Percentiles rank a stretch among this genome's conserved stretches.
These are phyloP conservation scores for Eupithecia exiguata DNA, from an alignment of 2,888 invertebrate species.

Conservation along the genomic window DNA sequence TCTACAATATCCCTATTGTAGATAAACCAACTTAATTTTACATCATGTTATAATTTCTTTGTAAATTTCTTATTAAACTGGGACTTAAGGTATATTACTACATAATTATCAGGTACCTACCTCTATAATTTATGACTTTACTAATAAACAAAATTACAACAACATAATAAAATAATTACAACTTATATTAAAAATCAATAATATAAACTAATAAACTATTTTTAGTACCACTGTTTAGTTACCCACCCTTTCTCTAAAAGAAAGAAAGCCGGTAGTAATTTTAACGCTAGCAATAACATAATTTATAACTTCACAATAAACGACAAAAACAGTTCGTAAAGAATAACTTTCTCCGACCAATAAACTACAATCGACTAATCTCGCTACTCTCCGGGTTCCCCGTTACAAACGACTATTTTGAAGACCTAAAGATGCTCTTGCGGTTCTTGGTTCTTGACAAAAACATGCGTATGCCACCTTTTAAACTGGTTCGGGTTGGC, in stretches of 20 bases:
- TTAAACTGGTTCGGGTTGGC: no score
- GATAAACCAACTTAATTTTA: no score
- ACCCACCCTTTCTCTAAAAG: neutral
- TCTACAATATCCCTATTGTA: no score
- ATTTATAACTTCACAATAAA: constrained; percentile 1
- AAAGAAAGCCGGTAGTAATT: neutral
- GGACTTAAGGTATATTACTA: neutral
- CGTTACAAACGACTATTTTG: neutral
- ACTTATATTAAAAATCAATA: no score
- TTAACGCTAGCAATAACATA: neutral
- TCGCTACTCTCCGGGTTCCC: neutral
- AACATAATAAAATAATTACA: no score
- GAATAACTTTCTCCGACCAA: constrained; percentile 26
- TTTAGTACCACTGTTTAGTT: neutral
- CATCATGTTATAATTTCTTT: neutral
- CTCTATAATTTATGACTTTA: neutral
- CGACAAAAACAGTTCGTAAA: constrained; percentile 5
- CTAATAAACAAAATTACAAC: no score
- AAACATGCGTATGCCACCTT: neutral
- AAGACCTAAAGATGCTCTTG: neutral
- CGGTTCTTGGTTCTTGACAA: neutral
- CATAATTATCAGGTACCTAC: no score
- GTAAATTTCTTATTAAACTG: neutral
- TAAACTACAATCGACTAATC: constrained; percentile 10
- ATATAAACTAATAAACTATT: neutral